Conservation (phyloP, 1,140 invertebrate genomes). For the Drosophila malerkotliana region DNA sequence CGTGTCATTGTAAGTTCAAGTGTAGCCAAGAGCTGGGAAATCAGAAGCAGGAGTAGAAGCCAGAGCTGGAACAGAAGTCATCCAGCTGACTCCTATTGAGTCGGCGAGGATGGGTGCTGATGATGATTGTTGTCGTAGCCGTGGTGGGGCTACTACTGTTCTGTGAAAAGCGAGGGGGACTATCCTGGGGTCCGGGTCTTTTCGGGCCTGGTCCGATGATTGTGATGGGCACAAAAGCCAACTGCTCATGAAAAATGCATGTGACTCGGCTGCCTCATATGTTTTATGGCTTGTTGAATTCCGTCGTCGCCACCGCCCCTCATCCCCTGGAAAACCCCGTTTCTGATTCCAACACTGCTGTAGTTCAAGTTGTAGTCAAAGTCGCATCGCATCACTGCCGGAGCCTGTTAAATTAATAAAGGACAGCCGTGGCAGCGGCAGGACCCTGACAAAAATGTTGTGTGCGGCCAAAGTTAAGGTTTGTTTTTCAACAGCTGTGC, state of each 20-base stretch:
- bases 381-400: slow-evolving; percentile 52
- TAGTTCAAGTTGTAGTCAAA: slow-evolving; percentile 80
- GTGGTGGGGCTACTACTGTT: slow-evolving; percentile 1
- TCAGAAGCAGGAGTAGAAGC: slow-evolving; percentile 9
- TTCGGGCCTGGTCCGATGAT: slow-evolving; percentile 55
- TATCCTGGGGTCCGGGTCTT: slow-evolving; percentile 7
- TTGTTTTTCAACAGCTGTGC: slow-evolving; percentile 78
- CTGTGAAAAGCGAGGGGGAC: background rate
- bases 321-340: background rate
- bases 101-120: slow-evolving; percentile 37
- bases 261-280: slow-evolving; percentile 69
- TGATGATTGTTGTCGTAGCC: slow-evolving; percentile 39
- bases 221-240: slow-evolving; percentile 83
- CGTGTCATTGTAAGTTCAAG: slow-evolving; percentile 82
- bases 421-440: slow-evolving; percentile 29
- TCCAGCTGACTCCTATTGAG: slow-evolving; percentile 40
- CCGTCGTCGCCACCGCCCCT: slow-evolving; percentile 19
- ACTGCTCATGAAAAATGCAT: slow-evolving; percentile 83
- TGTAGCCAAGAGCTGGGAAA: slow-evolving; percentile 58
- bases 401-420: slow-evolving; percentile 79
- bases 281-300: slow-evolving; percentile 83
- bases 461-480: slow-evolving; percentile 68
- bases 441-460: slow-evolving; percentile 59
- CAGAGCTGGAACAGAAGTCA: slow-evolving; percentile 15
- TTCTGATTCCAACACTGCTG: background rate